These are phyloP conservation scores for Parauchenoglanis ngamensis DNA, from an alignment of 2,797 vertebrate genomes.

Conservation along the genomic window DNA sequence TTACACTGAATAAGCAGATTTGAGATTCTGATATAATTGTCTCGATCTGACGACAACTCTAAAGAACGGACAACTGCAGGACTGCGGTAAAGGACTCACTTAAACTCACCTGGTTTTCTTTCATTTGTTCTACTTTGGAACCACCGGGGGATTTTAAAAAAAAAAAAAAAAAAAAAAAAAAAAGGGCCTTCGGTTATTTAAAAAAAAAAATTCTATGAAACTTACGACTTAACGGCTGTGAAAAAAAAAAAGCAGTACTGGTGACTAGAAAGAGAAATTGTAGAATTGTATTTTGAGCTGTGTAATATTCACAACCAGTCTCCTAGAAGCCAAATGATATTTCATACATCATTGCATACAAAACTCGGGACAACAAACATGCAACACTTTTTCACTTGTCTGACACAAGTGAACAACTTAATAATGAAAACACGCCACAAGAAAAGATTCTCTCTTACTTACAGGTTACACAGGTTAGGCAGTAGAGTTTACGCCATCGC, in stretches of 20 bases:
- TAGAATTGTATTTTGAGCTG: no score
- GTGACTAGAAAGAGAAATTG: no score
- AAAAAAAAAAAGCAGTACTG: neutral
- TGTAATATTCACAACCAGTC: neutral
- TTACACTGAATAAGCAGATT: neutral
- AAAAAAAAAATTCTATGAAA: neutral
- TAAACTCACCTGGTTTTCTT: no score
- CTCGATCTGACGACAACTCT: no score
- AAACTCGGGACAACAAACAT: neutral
- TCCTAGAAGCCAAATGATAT: neutral
- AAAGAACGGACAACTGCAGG: no score
- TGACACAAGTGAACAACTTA: neutral
- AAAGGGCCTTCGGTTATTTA: neutral
- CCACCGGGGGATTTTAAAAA: neutral
- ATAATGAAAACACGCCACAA: neutral
- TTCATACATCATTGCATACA: neutral
- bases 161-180: neutral
- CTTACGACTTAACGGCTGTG: neutral
- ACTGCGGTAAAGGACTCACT: no score
- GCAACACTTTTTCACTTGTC: neutral
- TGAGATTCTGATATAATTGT: neutral
- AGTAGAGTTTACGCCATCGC: neutral
- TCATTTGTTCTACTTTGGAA: neutral
- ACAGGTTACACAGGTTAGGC: conserved; percentile 23
- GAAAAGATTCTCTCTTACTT: neutral